Evolutionary conservation across 2,113 vertebrate genomes (phyloP).

Genomic region (Neoarius graeffei): DNA sequence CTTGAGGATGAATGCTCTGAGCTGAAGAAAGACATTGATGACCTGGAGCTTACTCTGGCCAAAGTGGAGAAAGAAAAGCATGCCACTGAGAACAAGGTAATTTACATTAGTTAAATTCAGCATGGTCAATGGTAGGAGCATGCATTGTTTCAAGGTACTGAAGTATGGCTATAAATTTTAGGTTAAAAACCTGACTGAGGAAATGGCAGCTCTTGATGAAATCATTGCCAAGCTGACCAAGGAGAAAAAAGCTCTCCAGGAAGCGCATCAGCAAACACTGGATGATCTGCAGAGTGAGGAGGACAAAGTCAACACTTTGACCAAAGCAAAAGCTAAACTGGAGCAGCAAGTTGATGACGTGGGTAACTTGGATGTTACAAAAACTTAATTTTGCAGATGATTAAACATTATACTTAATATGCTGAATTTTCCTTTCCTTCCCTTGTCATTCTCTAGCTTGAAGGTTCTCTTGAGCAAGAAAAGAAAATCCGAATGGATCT

Average conservation of each 20-base stretch:
- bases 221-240: constrained; percentile 80
- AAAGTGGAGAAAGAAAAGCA: constrained; percentile 93
- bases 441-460: too few species aligned
- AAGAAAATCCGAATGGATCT: constrained; percentile 77
- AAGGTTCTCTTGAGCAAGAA: constrained; percentile 76
- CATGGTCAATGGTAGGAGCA: constrained; percentile 60
- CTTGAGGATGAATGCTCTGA: constrained; percentile 83
- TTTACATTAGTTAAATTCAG: neutral
- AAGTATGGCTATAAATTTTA: too few species aligned
- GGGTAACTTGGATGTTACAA: too few species aligned
- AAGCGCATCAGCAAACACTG: constrained; percentile 79
- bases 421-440: neutral
- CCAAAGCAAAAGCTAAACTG: constrained; percentile 77
- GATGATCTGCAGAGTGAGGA: constrained; percentile 81
- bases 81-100: constrained; percentile 85
- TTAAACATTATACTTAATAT: too few species aligned
- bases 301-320: constrained; percentile 79
- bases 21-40: constrained; percentile 84
- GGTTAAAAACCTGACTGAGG: constrained; percentile 84
- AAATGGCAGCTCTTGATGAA: constrained; percentile 79
- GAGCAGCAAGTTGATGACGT: constrained; percentile 79
- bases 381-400: too few species aligned
- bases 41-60: constrained; percentile 80
- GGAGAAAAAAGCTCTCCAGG: constrained; percentile 81
- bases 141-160: neutral